These are phyloP conservation scores for Autographa gamma DNA, from an alignment of 2,888 invertebrate species.

Conservation along the genomic window DNA sequence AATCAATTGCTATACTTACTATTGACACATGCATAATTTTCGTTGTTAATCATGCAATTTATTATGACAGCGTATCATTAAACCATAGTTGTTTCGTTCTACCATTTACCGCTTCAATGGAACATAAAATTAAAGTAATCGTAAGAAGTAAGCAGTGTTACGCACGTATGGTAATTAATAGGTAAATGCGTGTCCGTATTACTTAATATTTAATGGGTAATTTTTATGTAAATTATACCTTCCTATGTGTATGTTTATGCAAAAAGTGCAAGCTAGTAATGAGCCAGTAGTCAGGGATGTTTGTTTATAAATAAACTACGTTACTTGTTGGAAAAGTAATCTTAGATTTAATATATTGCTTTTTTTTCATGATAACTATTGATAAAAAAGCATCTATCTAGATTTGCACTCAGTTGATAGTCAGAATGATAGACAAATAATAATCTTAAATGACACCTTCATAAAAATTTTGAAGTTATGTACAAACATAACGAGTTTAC, in stretches of 20 bases:
- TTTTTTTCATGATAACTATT: too few species aligned
- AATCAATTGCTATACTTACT: constrained; percentile 5
- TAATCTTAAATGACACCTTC: too few species aligned
- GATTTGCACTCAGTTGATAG: too few species aligned
- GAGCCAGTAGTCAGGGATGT: too few species aligned
- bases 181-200: constrained; percentile 11
- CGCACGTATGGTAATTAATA: constrained; percentile 14
- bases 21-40: constrained; percentile 42
- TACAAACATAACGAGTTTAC: too few species aligned
- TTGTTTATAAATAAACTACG: not conserved
- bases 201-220: not conserved
- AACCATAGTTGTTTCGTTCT: constrained; percentile 29
- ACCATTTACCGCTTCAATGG: constrained; percentile 54
- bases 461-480: too few species aligned
- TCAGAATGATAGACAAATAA: too few species aligned
- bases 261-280: not conserved
- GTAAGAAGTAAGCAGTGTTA: constrained; percentile 38
- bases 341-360: too few species aligned
- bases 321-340: too few species aligned
- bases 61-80: constrained; percentile 46
- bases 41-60: constrained; percentile 44
- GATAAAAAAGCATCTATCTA: too few species aligned
- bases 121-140: constrained; percentile 50
- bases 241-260: not conserved
- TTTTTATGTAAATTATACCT: not conserved